Evolutionary conservation across 2,888 invertebrate genomes (phyloP), one percentile per base, ranked within the genome.

Genomic region (Proisotoma minuta): DNA sequence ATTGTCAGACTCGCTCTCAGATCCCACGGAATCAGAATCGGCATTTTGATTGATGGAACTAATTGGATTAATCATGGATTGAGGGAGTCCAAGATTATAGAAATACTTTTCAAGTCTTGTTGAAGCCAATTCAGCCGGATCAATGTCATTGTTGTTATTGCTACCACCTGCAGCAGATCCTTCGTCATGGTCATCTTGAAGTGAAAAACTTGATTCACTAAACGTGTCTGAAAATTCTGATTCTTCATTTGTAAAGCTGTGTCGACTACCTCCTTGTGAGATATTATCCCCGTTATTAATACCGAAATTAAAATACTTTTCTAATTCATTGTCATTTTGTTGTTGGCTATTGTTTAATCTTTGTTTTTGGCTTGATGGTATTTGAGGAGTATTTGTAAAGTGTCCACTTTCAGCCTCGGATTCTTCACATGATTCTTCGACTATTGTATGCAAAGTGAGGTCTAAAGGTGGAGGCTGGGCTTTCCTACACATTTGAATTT

Each of bases 351-450:
- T 49, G 4, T 8, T 23, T 8, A 23, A 5, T 24, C 4, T 22
- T 26, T 24, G 47, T 15, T 24, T 12, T 40, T 56, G 43, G 2
- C 43, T 40, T 15, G 22, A 43, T 8, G 43, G 64, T 15, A 60
- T 66, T 3, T 60, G 60, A n/a, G 61, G 61, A 18, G 43, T 5
- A 49, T 63, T 59, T 34, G 64, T 62, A 68, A 66, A 69, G 28
- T 63, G 61, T 23, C 68, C 68, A 57, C 70, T 72, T 54, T 76
- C 71, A 10, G 68, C 62, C 58, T 70, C 76, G 78, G 92, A 92
- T 78, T 94, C 94, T 80, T 94, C 93, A 78, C 93, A 93, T 75
- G 91, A 92, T 79, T 94, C 94, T 80, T 94, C 94, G 27, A 92
- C 87, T 73, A 94, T 94, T 1, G 94, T 94, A 76, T 94, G 93